These are phyloP conservation scores for Phasianus colchicus DNA, from an alignment of 2,113 vertebrate species.

Conservation along the genomic window DNA sequence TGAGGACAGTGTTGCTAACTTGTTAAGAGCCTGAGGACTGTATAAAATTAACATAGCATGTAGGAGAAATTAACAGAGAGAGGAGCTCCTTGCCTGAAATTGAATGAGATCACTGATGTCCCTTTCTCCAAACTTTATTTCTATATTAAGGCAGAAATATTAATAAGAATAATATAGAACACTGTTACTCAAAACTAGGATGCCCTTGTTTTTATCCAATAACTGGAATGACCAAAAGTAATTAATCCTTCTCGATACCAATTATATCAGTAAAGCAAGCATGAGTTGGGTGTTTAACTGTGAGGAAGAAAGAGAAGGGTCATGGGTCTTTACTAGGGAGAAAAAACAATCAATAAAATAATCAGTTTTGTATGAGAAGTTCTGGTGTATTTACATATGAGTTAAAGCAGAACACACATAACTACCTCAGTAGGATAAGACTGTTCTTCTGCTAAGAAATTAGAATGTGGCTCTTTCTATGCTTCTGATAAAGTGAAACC, in stretches of 20 bases:
- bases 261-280: neutral
- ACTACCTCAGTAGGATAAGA: neutral
- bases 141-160: neutral
- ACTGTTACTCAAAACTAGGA: neutral
- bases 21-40: constrained; percentile 48
- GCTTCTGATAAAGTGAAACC: neutral
- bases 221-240: constrained; percentile 4
- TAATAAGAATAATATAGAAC: neutral
- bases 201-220: neutral
- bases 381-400: neutral
- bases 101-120: neutral
- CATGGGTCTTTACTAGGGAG: neutral
- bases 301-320: neutral
- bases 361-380: neutral
- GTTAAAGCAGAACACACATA: neutral
- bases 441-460: neutral
- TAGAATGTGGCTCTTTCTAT: neutral
- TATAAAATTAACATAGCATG: constrained; percentile 34
- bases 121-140: constrained; percentile 10
- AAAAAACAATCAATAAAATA: neutral
- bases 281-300: neutral
- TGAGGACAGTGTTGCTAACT: constrained; percentile 53
- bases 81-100: constrained; percentile 8
- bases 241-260: neutral
- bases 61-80: constrained; percentile 34